Evolutionary conservation across 2,113 vertebrate genomes (phyloP), one percentile per base, ranked within the genome.

Genomic region (Cygnus atratus): DNA sequence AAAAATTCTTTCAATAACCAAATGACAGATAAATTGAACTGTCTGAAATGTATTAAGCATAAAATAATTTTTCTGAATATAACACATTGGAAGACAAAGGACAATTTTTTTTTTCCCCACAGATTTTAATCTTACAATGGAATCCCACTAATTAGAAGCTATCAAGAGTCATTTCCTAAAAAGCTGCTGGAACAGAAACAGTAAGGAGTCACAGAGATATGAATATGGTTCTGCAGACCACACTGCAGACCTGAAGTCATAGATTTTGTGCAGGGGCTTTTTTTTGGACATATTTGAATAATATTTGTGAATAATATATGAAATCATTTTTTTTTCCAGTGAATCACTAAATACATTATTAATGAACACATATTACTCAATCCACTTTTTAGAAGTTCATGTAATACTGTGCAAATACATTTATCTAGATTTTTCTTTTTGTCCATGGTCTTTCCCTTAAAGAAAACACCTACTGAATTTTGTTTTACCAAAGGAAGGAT

Each of bases 301-400:
- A 91, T 90, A 90, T 86, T 92, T 92, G 43, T 93, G 73, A 97
- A 92, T 96, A 94, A 96, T 95, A 94, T 44, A 93, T 86, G 54
- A 96, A 65, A 39, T 44, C 1, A 71, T 94, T 96, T 96, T 96
- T 96, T 95, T 92, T 31, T 59, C 48, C 39, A 74, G 61, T 90
- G 76, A 95, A 86, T 91, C 41, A 46, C 67, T 50, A 86, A 93
- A 93, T 93, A 10, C 16, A 93, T 94, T 95, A 92, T 96, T 96
- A 92, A 94, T 0, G 22, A 90, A 48, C 46, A 84, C 3, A 0
- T 76, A 92, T 93, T 88, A 86, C 75, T 96, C 79, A 90, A 65
- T 28, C 43, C 50, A 80, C 37, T 61, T 96, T 90, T 88, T 43
- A 81, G 57, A 90, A 78, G 21, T 74, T 90, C 39, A 82, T 84